Base-by-base conservation (phyloP, 2,888 invertebrate species). In the Eulithis testata region DNA sequence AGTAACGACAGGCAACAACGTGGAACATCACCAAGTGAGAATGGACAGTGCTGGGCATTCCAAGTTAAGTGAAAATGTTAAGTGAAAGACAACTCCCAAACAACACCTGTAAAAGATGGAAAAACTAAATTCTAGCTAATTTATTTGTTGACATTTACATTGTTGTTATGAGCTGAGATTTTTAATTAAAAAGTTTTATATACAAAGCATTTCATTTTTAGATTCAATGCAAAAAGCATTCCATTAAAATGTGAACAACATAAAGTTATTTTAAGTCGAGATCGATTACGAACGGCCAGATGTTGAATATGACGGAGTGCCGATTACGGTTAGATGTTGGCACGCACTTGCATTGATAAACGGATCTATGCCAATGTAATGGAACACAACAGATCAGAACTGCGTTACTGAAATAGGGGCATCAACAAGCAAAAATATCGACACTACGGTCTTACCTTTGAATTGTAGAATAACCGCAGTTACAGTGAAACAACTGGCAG, bases 131-230 rank as follows among this genome's bases (percentile, higher is more conserved):
- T 70, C 70, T 79, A 79, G 75, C 76, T 76, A 73, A 60, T 72
- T 76, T 72, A 73, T 73, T 73, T 78, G 73, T 79, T 80, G 72
- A 80, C 78, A 78, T 80, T 81, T 76, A 64, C 47, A 83, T 82
- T 80, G 82, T 87, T 85, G 81, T 86, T 88, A 84, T 82, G 82
- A 84, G 80, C 80, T 87, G 84, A 86, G 76, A 83, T 80, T 84
- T 89, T 88, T 87, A 89, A 90, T 90, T 89, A 90, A 90, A 90
- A 78, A 75, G 82, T 85, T 88, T 84, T 80, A 80, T 76, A 73
- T 72, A 73, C 45, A n/a, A 1, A 4, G 57, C 2, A 12, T 76
- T 76, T 79, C 68, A 73, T 72, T 76, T 71, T 56, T 31, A 7
- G 5, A 0, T 11, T 31, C 40, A 57, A 37, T 60, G 59, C 54